Evolutionary conservation across 1,140 invertebrate genomes (phyloP), one percentile per base, ranked within the genome.

Genomic region (Papilio xuthus): DNA sequence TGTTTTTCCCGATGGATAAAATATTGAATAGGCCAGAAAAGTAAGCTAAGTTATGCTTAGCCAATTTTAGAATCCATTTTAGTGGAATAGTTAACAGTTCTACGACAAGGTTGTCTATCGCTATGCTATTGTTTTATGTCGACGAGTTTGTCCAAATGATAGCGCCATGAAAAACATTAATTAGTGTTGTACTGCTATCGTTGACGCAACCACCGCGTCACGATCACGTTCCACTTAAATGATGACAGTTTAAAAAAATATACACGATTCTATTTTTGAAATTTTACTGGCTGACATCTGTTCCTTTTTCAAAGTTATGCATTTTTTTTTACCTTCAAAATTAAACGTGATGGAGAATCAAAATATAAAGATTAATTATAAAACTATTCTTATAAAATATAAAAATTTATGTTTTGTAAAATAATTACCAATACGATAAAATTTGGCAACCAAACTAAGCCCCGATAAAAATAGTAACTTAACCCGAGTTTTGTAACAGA

Each of bases 51-150:
- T 18, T 18, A 20, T 8, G n/a, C 6, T 53, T 20, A 37, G 7
- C 32, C 4, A 53, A 18, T 18, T 56, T 56, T 56, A n/a, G 6
- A 23, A 18, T 71, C 44, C 10, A 23, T 71, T 42, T 41, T 20
- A 78, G 71, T 71, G 69, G 2, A 71, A 44, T 71, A 77, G 20
- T 60, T 80, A 75, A 75, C 47, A 71, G 79, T 37, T 70, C 28
- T 32, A 63, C 32, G 37, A 50, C 83, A 84, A 84, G 79, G 83
- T 80, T 78, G 53, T 47, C 81, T 82, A 79, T 78, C 80, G 77
- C 74, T 67, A 78, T 69, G 78, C 80, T 78, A 81, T 83, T 83
- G 80, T 83, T 81, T 76, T 56, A 70, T 77, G 28, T 12, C 53
- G 41, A 18, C 28, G 70, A 23, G n/a, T 44, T 12, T 47, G 20